Evolutionary conservation across 2,888 invertebrate species (phyloP).

Genomic region (Drosophila birchii): DNA sequence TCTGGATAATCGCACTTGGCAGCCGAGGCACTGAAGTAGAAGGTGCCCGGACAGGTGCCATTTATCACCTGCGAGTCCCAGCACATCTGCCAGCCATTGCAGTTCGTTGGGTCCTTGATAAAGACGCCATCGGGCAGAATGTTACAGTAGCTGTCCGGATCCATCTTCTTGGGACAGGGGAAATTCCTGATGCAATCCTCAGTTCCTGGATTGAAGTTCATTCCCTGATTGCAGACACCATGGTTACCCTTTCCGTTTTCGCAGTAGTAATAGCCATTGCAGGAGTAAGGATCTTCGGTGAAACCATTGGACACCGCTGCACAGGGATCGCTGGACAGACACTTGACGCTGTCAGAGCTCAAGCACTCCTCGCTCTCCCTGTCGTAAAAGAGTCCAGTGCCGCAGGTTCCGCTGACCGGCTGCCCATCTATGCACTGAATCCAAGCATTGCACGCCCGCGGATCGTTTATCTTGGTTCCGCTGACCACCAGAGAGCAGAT

Average conservation of each 20-base stretch:
- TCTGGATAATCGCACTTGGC: slow-evolving; percentile 71
- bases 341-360: slow-evolving; percentile 53
- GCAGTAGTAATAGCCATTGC: slow-evolving; percentile 81
- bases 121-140: slow-evolving; percentile 81
- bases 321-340: slow-evolving; percentile 78
- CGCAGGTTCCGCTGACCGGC: slow-evolving; percentile 69
- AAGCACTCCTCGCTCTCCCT: slow-evolving; percentile 64
- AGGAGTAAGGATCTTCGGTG: slow-evolving; percentile 75
- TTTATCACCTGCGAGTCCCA: slow-evolving; percentile 59
- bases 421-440: slow-evolving; percentile 70
- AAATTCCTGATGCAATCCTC: slow-evolving; percentile 68
- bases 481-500: slow-evolving; percentile 68
- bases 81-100: slow-evolving; percentile 74
- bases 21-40: slow-evolving; percentile 63
- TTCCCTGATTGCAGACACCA: slow-evolving; percentile 68
- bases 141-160: slow-evolving; percentile 78
- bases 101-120: slow-evolving; percentile 60
- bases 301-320: slow-evolving; percentile 67
- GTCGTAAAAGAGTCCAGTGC: slow-evolving; percentile 69
- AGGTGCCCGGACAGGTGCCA: slow-evolving; percentile 72
- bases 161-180: slow-evolving; percentile 58
- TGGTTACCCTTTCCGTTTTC: slow-evolving; percentile 58
- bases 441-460: slow-evolving; percentile 75
- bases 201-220: slow-evolving; percentile 72
- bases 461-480: slow-evolving; percentile 80